Evolutionary conservation across 2,888 invertebrate species (phyloP).

Genomic region (Ecliptopera silaceata): DNA sequence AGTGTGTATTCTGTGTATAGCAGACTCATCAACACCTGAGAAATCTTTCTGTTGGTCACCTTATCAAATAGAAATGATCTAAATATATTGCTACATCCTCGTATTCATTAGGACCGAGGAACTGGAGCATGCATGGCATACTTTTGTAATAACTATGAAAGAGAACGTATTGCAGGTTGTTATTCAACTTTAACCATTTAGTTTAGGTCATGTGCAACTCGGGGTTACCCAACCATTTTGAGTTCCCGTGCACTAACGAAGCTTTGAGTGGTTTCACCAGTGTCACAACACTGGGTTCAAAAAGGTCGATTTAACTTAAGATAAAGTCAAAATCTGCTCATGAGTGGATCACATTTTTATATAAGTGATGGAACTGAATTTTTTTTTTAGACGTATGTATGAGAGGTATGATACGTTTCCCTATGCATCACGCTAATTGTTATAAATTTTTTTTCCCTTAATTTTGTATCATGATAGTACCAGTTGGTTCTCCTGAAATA

Average conservation of each 20-base stretch:
- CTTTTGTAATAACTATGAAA: neutral
- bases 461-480: too few relatives aligned
- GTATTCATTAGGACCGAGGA: neutral
- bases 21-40: slow-evolving; percentile 28
- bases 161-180: slow-evolving; percentile 3
- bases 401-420: too few relatives aligned
- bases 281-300: too few relatives aligned
- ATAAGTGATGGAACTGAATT: too few relatives aligned
- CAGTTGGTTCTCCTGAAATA: too few relatives aligned
- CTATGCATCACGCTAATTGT: too few relatives aligned
- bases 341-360: too few relatives aligned
- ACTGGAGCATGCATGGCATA: slow-evolving; percentile 2
- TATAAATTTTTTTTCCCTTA: too few relatives aligned
- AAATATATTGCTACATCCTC: neutral
- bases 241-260: neutral
- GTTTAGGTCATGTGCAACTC: neutral
- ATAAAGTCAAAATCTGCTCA: too few relatives aligned
- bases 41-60: slow-evolving; percentile 22
- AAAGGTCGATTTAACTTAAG: too few relatives aligned
- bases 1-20: slow-evolving; percentile 33
- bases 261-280: too few relatives aligned
- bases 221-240: neutral
- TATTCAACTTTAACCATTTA: slow-evolving; percentile 5
- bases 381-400: too few relatives aligned
- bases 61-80: neutral